Evolutionary conservation across 2,113 vertebrate genomes (phyloP).

Genomic region (Tyto alba): DNA sequence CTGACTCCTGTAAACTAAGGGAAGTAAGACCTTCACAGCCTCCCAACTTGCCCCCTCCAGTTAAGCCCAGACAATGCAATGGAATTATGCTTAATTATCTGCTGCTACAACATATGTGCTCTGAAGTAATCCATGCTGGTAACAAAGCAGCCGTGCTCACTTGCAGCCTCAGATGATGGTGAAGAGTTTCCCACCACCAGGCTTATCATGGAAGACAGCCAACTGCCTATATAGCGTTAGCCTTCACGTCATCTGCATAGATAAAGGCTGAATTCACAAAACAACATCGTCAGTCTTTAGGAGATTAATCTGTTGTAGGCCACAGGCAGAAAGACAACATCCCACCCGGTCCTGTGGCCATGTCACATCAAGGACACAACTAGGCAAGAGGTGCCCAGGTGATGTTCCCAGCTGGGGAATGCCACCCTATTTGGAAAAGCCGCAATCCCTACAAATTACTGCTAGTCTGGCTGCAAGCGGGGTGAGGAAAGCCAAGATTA

Average conservation of each 20-base stretch:
- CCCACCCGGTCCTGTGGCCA: not conserved
- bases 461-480: not conserved
- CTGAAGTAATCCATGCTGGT: not conserved
- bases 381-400: not conserved
- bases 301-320: not conserved
- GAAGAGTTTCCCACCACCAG: not conserved
- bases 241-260: fast-evolving
- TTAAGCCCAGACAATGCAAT: not conserved
- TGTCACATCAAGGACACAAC: not conserved
- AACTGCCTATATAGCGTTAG: not conserved
- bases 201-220: not conserved
- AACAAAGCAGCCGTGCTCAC: not conserved
- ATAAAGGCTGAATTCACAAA: not conserved
- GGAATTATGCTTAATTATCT: not conserved
- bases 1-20: not conserved
- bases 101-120: not conserved
- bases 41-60: not conserved
- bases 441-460: not conserved
- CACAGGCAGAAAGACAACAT: not conserved
- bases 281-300: not conserved
- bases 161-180: not conserved
- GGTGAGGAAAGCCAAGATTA: not conserved
- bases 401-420: not conserved
- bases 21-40: not conserved
- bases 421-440: not conserved